These are phyloP conservation scores for Unio pictorum DNA, from an alignment of 2,888 invertebrate genomes.

Conservation along the genomic window DNA sequence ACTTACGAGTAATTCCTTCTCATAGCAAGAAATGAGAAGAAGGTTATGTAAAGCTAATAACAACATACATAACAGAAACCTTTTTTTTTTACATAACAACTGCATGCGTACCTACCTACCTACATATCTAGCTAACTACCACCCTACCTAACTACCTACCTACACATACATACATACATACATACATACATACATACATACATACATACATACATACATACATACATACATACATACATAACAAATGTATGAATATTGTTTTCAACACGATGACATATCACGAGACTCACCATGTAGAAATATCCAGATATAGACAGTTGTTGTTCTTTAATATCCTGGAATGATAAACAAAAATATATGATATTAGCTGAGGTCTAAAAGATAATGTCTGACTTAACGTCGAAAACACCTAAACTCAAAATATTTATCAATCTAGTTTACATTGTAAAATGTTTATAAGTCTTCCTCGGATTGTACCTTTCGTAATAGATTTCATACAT, in stretches of 20 bases:
- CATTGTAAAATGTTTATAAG: not conserved
- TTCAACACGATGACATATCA: not conserved
- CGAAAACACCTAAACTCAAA: too few relatives aligned
- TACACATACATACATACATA: slow-evolving; percentile 9
- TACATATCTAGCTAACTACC: slow-evolving; percentile 12
- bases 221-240: slow-evolving; percentile 1
- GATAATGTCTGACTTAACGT: too few relatives aligned
- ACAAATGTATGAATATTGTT: not conserved
- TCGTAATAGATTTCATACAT: too few relatives aligned
- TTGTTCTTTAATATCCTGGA: slow-evolving; percentile 32
- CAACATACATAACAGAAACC: not conserved
- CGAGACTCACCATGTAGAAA: slow-evolving; percentile 24
- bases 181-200: slow-evolving; percentile 3
- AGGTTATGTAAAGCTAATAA: too few relatives aligned
- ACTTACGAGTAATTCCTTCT: too few relatives aligned
- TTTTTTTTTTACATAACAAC: too few relatives aligned
- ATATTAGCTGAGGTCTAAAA: too few relatives aligned
- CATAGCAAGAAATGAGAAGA: too few relatives aligned
- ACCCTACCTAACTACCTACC: slow-evolving; percentile 10
- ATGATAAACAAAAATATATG: slow-evolving; percentile 1
- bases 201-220: slow-evolving; percentile 1
- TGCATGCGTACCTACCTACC: slow-evolving; percentile 4
- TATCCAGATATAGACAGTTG: slow-evolving; percentile 27
- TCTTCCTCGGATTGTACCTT: too few relatives aligned
- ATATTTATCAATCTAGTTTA: not conserved